Evolutionary conservation across 2,888 invertebrate genomes (phyloP).

Genomic region (Periphyllus acericola): DNA sequence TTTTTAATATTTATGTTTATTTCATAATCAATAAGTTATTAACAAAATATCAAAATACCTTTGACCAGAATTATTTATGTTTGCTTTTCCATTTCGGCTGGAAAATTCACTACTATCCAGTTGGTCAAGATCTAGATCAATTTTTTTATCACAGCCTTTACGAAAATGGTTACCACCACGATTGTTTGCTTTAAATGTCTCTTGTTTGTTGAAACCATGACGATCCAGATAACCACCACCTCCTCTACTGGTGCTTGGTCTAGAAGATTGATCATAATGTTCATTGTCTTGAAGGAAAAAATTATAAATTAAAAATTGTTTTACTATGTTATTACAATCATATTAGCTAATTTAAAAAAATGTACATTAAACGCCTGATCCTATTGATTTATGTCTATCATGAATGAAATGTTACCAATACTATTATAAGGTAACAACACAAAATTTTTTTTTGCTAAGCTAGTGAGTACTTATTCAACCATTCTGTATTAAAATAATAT

Average conservation of each 20-base stretch:
- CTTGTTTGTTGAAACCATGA: constrained; percentile 45
- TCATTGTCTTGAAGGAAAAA: constrained; percentile 5
- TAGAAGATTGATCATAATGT: constrained; percentile 42
- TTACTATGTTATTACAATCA: too few relatives aligned
- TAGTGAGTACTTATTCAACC: too few relatives aligned
- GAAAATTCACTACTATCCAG: constrained; percentile 20
- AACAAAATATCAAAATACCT: constrained; percentile 27
- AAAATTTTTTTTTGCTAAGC: too few relatives aligned
- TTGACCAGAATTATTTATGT: constrained; percentile 39
- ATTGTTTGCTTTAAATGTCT: constrained; percentile 43
- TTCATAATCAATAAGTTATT: background rate
- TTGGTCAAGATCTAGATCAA: constrained; percentile 42
- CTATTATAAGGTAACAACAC: too few relatives aligned
- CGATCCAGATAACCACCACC: constrained; percentile 38
- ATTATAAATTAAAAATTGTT: background rate
- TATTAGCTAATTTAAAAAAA: too few relatives aligned
- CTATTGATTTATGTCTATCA: too few relatives aligned
- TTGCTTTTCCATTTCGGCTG: background rate
- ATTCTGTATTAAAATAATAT: too few relatives aligned
- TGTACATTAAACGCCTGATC: too few relatives aligned
- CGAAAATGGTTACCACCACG: constrained; percentile 33
- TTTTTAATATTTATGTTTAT: background rate
- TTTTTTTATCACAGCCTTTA: constrained; percentile 55
- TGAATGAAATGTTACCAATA: too few relatives aligned
- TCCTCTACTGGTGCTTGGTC: constrained; percentile 47